phyloP scores from a whole-genome alignment of 2,888 invertebrate genomes.

The Lapara coniferarum region DNA sequence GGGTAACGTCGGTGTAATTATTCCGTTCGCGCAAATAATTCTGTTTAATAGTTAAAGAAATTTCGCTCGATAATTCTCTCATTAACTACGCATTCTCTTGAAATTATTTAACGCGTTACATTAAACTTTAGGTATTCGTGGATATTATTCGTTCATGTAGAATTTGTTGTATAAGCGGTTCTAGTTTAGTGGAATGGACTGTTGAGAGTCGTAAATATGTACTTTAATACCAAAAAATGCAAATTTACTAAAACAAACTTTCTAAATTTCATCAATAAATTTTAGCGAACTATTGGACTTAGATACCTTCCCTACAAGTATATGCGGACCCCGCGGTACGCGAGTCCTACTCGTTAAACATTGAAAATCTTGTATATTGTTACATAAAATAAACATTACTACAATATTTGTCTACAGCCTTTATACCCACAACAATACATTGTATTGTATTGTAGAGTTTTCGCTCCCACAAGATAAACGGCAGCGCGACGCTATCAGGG shows the following conservation, averaged over 20 bases:
- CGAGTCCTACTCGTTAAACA: no score
- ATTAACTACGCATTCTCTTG: not conserved
- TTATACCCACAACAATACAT: not conserved
- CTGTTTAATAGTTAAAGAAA: constrained; percentile 8
- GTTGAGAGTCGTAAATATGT: no score
- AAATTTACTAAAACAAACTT: no score
- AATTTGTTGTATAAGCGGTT: not conserved
- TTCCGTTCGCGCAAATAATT: constrained; percentile 16
- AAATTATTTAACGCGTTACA: constrained; percentile 13
- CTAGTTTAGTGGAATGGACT: no score
- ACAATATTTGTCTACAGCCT: no score
- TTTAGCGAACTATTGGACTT: no score
- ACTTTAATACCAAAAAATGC: no score
- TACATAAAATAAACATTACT: no score
- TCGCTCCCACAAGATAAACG: not conserved
- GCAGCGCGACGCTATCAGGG: not conserved
- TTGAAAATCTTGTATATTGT: no score
- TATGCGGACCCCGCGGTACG: no score
- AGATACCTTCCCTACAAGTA: no score
- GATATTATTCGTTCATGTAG: constrained; percentile 1
- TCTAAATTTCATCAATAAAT: no score
- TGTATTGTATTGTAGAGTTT: not conserved
- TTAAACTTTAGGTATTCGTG: not conserved
- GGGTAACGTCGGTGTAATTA: not conserved
- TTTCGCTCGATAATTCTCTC: not conserved